Evolutionary conservation across 1,140 invertebrate genomes (phyloP), one percentile per base, ranked within the genome.

Genomic region (Ladona fulva): DNA sequence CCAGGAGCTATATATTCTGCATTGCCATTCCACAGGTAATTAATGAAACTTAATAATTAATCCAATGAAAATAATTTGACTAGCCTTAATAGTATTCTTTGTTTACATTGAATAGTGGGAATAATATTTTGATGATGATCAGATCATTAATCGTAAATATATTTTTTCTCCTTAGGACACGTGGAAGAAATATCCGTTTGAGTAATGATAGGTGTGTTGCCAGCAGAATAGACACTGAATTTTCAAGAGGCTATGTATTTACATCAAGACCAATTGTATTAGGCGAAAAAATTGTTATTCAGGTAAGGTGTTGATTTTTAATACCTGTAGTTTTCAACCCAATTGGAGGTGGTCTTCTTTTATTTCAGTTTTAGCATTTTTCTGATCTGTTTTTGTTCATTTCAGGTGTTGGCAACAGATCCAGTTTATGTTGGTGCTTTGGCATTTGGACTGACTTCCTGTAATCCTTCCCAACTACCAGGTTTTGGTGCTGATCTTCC

Each of bases 161-260:
- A 37, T 8, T 37, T 37, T 37, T 37, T 37, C 29, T 8, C 77
- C 85, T 82, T 86, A 86, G 91, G 74, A 94, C 93, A 0, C 90
- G 91, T 80, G 96, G 96, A 0, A 88, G 91, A 74, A 96, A 97
- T 85, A 91, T 97, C 73, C 86, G 91, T n/a, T 89, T 97, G 78
- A 91, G 91, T 74, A 90, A 90, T 74, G 92, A 93, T 80, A 89
- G 93, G 76, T 93, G 91, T 42, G 89, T 96, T 0, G 96, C 96
- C 0, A 90, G 91, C 0, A 87, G 97, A 77, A 89, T 88, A 1
- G 91, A 93, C 80, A 92, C 93, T 0, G 95, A 97, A 83, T 98
- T 96, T 84, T 95, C 94, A 82, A 95, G 97, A 84, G 96, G 95
- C 0, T 98, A 98, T 85, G 94, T 97, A 0, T 98, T 99, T 83